A percentile compares a stretch with the other conserved stretches of the same genome.
Evolutionary conservation across 2,888 invertebrate species (phyloP).

Genomic region (Baccha elongata): DNA sequence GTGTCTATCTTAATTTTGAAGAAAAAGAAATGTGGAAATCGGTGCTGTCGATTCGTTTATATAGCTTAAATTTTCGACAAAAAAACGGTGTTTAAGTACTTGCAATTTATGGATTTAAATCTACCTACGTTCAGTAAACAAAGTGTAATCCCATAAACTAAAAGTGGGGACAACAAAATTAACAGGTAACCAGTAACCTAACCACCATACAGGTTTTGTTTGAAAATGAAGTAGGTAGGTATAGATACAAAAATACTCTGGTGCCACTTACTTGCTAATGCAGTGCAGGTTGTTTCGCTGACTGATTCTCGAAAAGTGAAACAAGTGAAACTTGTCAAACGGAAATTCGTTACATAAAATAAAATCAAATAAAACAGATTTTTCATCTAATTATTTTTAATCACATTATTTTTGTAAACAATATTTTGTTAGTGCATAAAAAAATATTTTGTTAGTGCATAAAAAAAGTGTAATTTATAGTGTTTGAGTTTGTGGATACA

Average conservation of each 20-base stretch:
- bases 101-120: background rate
- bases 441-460: too few relatives aligned
- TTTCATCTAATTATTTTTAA: too few relatives aligned
- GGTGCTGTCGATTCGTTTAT: background rate
- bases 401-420: too few relatives aligned
- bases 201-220: constrained; percentile 29
- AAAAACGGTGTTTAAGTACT: background rate
- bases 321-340: constrained; percentile 58
- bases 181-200: constrained; percentile 12
- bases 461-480: too few relatives aligned
- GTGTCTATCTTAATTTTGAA: constrained; percentile 29
- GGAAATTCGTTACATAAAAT: constrained; percentile 39
- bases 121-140: constrained; percentile 5
- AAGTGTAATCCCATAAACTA: background rate
- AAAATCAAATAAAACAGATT: constrained; percentile 11
- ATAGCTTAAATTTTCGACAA: constrained; percentile 6
- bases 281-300: constrained; percentile 2
- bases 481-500: too few relatives aligned
- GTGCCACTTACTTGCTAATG: constrained; percentile 8
- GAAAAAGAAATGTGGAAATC: constrained; percentile 31
- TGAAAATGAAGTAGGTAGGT: constrained; percentile 8
- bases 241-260: background rate
- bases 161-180: constrained; percentile 16
- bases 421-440: too few relatives aligned
- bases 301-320: constrained; percentile 51